Percentiles rank a stretch among this genome's conserved stretches.
These are phyloP conservation scores for Illadopsis cleaveri DNA, from an alignment of 2,113 vertebrate species.

Conservation along the genomic window DNA sequence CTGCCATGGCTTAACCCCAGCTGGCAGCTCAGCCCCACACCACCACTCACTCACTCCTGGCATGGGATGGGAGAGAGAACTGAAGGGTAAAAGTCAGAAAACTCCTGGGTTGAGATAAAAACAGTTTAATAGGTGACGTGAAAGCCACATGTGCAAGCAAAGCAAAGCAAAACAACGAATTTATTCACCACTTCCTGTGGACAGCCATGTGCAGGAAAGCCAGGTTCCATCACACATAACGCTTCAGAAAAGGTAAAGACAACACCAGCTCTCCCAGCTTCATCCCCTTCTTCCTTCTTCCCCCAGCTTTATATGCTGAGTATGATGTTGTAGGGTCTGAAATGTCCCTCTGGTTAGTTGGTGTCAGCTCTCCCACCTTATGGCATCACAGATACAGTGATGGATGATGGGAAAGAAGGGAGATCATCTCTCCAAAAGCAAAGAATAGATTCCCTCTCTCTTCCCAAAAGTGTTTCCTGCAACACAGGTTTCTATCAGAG, in stretches of 20 bases:
- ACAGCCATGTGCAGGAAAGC: not conserved
- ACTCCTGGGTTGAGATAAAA: not conserved
- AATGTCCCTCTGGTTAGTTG: not conserved
- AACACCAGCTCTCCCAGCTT: not conserved
- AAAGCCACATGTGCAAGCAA: not conserved
- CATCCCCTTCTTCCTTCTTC: not conserved
- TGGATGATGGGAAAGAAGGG: not conserved
- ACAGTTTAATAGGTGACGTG: not conserved
- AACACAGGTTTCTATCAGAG: not conserved
- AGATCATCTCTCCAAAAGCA: not conserved
- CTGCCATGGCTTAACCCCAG: not conserved
- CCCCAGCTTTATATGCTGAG: not conserved
- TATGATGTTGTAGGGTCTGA: accelerated
- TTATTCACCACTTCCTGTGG: not conserved
- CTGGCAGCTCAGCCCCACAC: not conserved
- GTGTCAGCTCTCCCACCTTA: not conserved
- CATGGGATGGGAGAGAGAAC: not conserved
- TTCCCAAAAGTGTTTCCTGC: not conserved
- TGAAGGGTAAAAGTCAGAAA: not conserved
- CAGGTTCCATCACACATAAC: accelerated
- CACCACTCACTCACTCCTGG: accelerated
- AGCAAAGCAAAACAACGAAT: not conserved
- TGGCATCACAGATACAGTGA: not conserved
- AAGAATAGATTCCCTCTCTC: not conserved
- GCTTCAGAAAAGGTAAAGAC: not conserved